These are phyloP conservation scores for Emydura subglobosa DNA, from an alignment of 2,113 vertebrate species.

Conservation along the genomic window DNA sequence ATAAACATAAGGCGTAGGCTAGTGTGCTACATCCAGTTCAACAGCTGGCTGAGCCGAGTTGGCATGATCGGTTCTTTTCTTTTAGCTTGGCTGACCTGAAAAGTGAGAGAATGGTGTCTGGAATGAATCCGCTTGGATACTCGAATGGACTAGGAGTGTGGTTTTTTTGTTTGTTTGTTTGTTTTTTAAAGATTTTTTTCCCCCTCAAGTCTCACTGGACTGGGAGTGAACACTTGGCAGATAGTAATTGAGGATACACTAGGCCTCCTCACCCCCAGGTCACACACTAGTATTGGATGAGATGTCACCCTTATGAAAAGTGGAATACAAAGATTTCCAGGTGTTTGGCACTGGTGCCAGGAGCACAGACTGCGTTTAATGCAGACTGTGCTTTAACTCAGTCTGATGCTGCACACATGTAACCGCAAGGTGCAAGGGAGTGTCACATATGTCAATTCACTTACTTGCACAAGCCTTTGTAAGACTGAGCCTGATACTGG, in stretches of 20 bases:
- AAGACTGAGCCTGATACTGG: not conserved
- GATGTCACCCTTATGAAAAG: not conserved
- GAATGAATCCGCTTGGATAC: not conserved
- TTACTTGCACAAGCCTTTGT: not conserved
- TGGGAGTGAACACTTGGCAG: not conserved
- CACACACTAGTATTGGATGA: not conserved
- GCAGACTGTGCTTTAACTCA: no score
- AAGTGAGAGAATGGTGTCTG: not conserved
- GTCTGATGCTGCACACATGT: not conserved
- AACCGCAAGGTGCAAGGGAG: not conserved
- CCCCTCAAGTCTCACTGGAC: not conserved
- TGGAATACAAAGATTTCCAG: not conserved
- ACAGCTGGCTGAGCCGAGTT: not conserved
- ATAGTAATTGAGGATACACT: not conserved
- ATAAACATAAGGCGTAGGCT: not conserved
- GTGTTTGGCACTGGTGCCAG: not conserved
- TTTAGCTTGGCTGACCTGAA: not conserved
- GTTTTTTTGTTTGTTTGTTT: no score
- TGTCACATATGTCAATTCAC: not conserved
- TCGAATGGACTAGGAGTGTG: not conserved
- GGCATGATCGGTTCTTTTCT: not conserved
- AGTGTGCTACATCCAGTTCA: not conserved
- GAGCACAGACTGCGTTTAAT: not conserved
- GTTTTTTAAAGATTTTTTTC: not conserved
- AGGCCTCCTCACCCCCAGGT: not conserved